Base-by-base conservation (phyloP, 1,140 invertebrate species). In the Eriosoma lanigerum region DNA sequence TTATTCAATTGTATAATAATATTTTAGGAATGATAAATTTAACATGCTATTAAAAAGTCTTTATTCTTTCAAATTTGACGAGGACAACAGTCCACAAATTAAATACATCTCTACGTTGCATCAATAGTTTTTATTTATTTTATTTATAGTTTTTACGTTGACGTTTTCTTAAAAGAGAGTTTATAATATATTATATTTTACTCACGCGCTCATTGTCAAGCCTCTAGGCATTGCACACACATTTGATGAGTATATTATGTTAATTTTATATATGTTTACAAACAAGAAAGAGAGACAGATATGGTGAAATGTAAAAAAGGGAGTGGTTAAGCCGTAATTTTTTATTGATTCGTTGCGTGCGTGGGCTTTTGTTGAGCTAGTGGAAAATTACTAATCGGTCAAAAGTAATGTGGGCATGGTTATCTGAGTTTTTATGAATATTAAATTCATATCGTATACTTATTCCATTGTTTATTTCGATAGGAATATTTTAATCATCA, bases 181-280 rank as follows among this genome's bases (percentile, higher is more conserved):
- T 48, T 48, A 38, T 38, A 38, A 38, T 38, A 38, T 38, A 38
- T n/a, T n/a, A 38, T 48, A 48, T 48, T 48, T 48, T 8, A 48
- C 13, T 10, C 46, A 48, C 13, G 46, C 32, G 32, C 8, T 38
- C 32, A 38, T 8, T 38, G 38, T 68, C 6, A n/a, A 68, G 64
- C 38, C 32, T 68, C 15, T 8, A 64, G n/a, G n/a, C 3, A 68
- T 12, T 66, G 6, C 13, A 46, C 21, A 46, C 38, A 21, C 38
- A 44, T 32, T 68, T 32, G 32, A 46, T 68, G 21, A 21, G n/a
- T 68, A 32, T 38, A 68, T 68, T 68, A 68, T 68, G 64, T 68
- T 68, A 44, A 68, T 68, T 68, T 17, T 32, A 32, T 32, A 21
- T 66, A 46, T 68, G n/a, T 38, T 1, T 38, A 21, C 19, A 21